phyloP scores from a whole-genome alignment of 2,797 vertebrate genomes.

The Chelidonichthys spinosus region DNA sequence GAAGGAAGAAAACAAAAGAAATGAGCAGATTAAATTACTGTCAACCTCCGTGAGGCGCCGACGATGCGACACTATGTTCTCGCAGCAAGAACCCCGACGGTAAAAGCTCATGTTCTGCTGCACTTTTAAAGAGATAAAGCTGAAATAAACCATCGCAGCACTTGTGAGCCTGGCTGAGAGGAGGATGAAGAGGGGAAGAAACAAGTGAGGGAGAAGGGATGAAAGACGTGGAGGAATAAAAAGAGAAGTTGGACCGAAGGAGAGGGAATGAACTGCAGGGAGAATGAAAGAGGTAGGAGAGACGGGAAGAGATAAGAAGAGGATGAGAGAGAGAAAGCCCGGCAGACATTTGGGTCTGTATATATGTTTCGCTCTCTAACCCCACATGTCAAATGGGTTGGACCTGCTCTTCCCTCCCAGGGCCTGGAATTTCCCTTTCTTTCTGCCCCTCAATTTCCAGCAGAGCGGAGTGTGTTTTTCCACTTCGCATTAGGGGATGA shows the following conservation, averaged over 20 bases:
- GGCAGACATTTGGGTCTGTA: slow-evolving; percentile 31
- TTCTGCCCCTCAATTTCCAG: slow-evolving; percentile 55
- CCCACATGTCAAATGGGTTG: slow-evolving; percentile 60
- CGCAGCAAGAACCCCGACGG: slow-evolving; percentile 23
- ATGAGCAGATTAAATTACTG: slow-evolving; percentile 22
- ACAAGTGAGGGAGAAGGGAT: neutral
- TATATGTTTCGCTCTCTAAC: slow-evolving; percentile 47
- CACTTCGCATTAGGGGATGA: slow-evolving; percentile 70
- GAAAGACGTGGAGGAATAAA: neutral
- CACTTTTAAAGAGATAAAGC: slow-evolving; percentile 61
- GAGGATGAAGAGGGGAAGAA: neutral
- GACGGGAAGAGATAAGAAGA: slow-evolving; percentile 24
- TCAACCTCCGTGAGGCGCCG: slow-evolving; percentile 18
- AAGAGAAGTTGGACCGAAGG: neutral
- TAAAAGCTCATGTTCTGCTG: slow-evolving; percentile 49
- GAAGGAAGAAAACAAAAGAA: neutral
- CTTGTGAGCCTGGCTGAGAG: slow-evolving; percentile 33
- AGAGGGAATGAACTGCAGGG: slow-evolving; percentile 16
- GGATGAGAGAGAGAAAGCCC: slow-evolving; percentile 42
- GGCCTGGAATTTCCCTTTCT: slow-evolving; percentile 37
- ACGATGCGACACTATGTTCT: slow-evolving; percentile 26
- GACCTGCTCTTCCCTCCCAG: slow-evolving; percentile 54
- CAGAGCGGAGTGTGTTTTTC: slow-evolving; percentile 62
- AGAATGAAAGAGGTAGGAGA: slow-evolving; percentile 2
- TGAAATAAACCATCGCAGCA: slow-evolving; percentile 37